Conservation (phyloP, 2,888 invertebrate genomes). For the Conistra vaccinii region DNA sequence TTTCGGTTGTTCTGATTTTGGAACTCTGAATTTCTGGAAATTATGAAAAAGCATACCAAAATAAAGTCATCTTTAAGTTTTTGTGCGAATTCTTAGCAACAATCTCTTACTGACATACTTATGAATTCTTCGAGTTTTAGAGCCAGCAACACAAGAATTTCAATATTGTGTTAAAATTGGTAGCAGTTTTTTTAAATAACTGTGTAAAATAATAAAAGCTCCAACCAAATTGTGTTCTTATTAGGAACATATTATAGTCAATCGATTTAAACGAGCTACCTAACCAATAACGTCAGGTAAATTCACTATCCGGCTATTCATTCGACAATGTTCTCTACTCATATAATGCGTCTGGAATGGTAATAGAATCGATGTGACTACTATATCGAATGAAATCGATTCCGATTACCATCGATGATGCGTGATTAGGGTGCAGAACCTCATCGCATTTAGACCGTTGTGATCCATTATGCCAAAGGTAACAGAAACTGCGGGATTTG, state of each 20-base stretch:
- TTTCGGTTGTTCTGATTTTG: background rate
- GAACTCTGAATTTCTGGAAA: background rate
- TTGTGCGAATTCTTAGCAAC: background rate
- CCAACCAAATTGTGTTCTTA: background rate
- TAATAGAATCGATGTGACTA: constrained; percentile 37
- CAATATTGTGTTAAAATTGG: background rate
- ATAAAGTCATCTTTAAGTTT: background rate
- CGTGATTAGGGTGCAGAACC: constrained; percentile 19
- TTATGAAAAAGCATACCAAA: background rate
- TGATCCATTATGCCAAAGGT: constrained; percentile 32
- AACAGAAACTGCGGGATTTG: constrained; percentile 10
- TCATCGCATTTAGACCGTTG: background rate
- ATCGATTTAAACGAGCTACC: background rate
- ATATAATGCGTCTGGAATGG: constrained; percentile 15
- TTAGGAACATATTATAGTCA: background rate
- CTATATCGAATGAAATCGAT: constrained; percentile 44
- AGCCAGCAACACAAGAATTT: background rate
- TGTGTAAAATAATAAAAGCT: background rate
- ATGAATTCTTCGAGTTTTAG: background rate
- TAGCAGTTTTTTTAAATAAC: background rate
- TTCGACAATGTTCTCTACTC: constrained; percentile 4
- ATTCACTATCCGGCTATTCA: constrained; percentile 4
- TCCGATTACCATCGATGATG: constrained; percentile 42
- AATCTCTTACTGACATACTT: background rate
- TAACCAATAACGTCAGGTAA: background rate